A percentile compares a stretch with the other conserved stretches of the same genome.
Conservation (phyloP, 2,113 vertebrate species). For the Stomatorhinus ivindoensis region DNA sequence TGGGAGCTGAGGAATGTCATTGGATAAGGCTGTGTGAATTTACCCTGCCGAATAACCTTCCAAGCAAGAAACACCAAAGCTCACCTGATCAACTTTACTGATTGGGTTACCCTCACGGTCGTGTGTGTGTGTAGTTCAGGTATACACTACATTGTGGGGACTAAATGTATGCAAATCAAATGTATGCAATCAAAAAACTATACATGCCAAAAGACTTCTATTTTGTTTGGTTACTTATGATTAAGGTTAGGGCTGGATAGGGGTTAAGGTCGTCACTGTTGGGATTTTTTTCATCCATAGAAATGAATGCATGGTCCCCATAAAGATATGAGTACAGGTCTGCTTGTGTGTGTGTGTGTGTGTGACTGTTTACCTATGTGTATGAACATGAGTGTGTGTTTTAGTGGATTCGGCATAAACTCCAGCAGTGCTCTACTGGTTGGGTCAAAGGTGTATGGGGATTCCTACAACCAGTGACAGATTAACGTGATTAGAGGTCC, state of each 20-base stretch:
- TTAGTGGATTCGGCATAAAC: not conserved
- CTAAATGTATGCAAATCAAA: too few relatives aligned
- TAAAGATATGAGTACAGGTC: too few relatives aligned
- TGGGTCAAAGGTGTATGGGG: not conserved
- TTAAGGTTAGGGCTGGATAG: too few relatives aligned
- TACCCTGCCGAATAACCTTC: slow-evolving; percentile 24
- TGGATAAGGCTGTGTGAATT: slow-evolving; percentile 57
- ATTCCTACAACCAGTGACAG: not conserved
- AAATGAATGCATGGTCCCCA: too few relatives aligned
- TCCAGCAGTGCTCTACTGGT: not conserved
- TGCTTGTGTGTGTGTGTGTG: not conserved
- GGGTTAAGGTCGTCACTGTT: too few relatives aligned
- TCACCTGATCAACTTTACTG: slow-evolving; percentile 17
- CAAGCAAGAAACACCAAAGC: slow-evolving; percentile 8
- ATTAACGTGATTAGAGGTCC: not conserved
- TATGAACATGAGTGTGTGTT: not conserved
- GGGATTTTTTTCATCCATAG: too few relatives aligned
- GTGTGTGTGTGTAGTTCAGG: not conserved
- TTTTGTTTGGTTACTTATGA: too few relatives aligned
- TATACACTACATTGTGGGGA: too few relatives aligned
- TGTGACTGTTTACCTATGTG: not conserved
- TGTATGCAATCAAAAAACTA: too few relatives aligned
- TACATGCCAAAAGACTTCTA: too few relatives aligned
- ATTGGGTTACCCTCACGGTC: not conserved
- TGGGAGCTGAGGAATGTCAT: slow-evolving; percentile 40